These are phyloP conservation scores for Rhinella marina DNA, from an alignment of 2,797 vertebrate species.

Conservation along the genomic window DNA sequence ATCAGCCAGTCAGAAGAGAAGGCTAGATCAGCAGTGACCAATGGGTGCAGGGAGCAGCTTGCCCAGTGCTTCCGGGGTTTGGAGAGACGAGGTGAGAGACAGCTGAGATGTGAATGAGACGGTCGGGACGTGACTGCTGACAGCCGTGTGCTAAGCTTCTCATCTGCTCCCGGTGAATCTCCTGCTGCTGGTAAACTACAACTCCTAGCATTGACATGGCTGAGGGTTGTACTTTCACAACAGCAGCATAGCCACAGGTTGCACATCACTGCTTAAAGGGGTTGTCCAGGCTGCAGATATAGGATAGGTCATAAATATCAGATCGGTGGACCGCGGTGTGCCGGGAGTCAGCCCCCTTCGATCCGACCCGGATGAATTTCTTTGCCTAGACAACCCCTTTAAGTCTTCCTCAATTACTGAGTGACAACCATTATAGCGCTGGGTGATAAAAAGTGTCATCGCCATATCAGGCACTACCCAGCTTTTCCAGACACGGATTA, in stretches of 20 bases:
- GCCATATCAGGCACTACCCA: too few relatives aligned
- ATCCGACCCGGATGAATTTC: too few relatives aligned
- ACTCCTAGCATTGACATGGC: too few relatives aligned
- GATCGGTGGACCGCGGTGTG: too few relatives aligned
- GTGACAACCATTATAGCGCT: not conserved
- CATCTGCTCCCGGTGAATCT: not conserved
- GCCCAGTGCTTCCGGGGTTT: slow-evolving; percentile 24
- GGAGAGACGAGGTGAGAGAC: not conserved
- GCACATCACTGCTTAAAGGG: too few relatives aligned
- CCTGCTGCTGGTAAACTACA: not conserved
- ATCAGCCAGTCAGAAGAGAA: not conserved
- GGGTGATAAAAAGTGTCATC: too few relatives aligned
- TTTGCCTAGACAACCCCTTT: too few relatives aligned
- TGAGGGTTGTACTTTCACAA: not conserved
- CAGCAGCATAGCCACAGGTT: not conserved
- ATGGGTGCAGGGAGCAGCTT: not conserved
- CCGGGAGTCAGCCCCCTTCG: too few relatives aligned
- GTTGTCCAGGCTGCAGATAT: too few relatives aligned
- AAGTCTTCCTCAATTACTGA: not conserved
- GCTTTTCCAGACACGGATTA: too few relatives aligned
- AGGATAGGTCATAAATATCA: too few relatives aligned
- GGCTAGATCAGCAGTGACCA: not conserved
- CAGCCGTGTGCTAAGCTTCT: not conserved
- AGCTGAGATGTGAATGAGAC: not conserved
- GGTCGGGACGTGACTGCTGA: not conserved